Base-by-base conservation (phyloP, 2,113 vertebrate genomes). In the Osmerus eperlanus region DNA sequence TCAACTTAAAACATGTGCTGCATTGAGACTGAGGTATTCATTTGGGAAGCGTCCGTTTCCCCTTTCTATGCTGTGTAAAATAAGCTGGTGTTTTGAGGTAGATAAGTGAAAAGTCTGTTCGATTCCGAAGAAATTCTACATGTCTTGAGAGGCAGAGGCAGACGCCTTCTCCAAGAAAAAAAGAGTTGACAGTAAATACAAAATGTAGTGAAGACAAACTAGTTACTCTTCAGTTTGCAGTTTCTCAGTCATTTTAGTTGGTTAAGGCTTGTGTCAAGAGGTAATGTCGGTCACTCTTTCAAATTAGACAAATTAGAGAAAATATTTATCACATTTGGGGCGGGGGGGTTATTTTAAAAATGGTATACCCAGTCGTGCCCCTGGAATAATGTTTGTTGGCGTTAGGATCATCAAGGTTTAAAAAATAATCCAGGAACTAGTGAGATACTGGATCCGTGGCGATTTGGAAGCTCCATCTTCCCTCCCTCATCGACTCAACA, bases 401-500 rank as follows among this genome's bases (percentile, higher is more conserved):
- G 29, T 79, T 53, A 25, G 62, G n/a, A 5, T 51, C 47, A 69
- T 18, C 70, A 32, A 47, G 36, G 60, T 63, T 84, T 83, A 77
- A 71, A 69, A 19, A 70, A 81, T 71, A 62, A 81, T 72, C 19
- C 80, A 69, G 25, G 66, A 73, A 61, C 21, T 73, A 75, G 65
- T 80, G 76, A 21, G 79, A 82, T 72, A 73, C 73, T 75, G 77
- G 71, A 62, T 78, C 66, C 63, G 71, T 61, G 72, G 77, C 56
- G 74, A 75, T 71, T 75, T 64, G 51, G 60, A 69, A 72, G 79
- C 80, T 83, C 52, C 78, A 84, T 82, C 80, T 87, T 77, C 87
- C 86, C 90, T 89, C 86, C 81, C 89, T 86, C 91, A 84, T 81
- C 81, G 77, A 85, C 86, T 83, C 88, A 86, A 87, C 94, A 94